These are phyloP conservation scores for Pharmacophagus antenor DNA, from an alignment of 2,888 invertebrate genomes.

Conservation along the genomic window DNA sequence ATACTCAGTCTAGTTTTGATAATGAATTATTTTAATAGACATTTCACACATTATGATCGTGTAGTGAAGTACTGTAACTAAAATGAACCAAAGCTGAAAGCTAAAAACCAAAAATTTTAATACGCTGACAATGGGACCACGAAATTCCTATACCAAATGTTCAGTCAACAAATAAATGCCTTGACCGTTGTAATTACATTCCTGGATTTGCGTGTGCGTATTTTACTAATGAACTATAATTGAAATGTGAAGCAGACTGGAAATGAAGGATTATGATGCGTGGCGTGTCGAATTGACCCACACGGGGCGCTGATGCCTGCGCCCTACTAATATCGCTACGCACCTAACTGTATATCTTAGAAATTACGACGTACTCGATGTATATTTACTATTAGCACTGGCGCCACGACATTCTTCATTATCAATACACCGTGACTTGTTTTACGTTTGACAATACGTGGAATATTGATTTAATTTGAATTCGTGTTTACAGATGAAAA, in stretches of 20 bases:
- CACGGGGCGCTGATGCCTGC: slow-evolving; percentile 27
- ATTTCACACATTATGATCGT: too few species aligned
- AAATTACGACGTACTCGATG: slow-evolving; percentile 32
- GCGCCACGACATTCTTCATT: neutral
- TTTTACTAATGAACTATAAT: slow-evolving; percentile 5
- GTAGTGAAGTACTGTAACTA: too few species aligned
- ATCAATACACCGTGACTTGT: neutral
- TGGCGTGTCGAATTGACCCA: slow-evolving; percentile 31
- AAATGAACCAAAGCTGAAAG: too few species aligned
- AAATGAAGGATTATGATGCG: slow-evolving; percentile 6
- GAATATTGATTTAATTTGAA: neutral
- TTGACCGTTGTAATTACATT: neutral
- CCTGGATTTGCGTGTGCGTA: neutral
- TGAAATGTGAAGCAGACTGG: slow-evolving; percentile 9
- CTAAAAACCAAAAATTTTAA: too few species aligned
- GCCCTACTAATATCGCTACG: slow-evolving; percentile 32
- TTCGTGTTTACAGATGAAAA: neutral
- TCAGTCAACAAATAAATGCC: neutral
- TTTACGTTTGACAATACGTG: neutral
- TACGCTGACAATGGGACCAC: too few species aligned
- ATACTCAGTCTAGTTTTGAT: too few species aligned
- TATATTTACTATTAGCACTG: slow-evolving; percentile 12
- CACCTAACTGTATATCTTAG: slow-evolving; percentile 35
- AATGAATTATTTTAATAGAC: too few species aligned
- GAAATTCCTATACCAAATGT: too few species aligned